Evolutionary conservation across 2,113 vertebrate species (phyloP).

Genomic region (Enhydra lutris): DNA sequence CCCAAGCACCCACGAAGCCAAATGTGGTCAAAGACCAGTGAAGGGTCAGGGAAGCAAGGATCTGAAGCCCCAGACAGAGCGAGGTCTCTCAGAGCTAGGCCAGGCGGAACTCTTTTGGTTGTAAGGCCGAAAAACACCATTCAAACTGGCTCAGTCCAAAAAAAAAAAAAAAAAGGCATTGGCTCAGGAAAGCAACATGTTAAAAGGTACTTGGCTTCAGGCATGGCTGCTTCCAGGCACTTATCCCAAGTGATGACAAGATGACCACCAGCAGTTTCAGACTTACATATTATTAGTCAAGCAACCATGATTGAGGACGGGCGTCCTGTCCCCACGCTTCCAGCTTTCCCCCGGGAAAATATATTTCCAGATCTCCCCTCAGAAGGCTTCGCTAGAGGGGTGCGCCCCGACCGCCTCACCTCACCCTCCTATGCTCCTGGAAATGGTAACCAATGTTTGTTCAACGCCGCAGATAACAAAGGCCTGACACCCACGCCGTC

Average conservation of each 20-base stretch:
- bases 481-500: not conserved
- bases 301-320: not conserved
- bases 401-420: not conserved
- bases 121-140: not conserved
- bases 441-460: conserved; percentile 19
- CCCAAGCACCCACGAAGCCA: not conserved
- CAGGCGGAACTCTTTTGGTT: not conserved
- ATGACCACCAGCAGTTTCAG: not conserved
- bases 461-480: conserved; percentile 33
- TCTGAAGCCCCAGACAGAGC: not conserved
- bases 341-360: not conserved
- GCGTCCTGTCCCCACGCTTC: not conserved
- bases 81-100: not conserved
- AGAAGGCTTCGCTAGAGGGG: not conserved
- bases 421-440: not conserved
- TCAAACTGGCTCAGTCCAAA: not conserved
- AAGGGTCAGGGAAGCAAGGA: not conserved
- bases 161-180: not conserved
- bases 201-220: conserved; percentile 5
- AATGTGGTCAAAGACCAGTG: not conserved
- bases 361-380: not conserved
- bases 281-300: not conserved
- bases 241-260: not conserved
- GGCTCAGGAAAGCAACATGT: not conserved
- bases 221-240: not conserved